Evolutionary conservation across 1,140 invertebrate genomes (phyloP).

Genomic region (Agrypnia vestita): DNA sequence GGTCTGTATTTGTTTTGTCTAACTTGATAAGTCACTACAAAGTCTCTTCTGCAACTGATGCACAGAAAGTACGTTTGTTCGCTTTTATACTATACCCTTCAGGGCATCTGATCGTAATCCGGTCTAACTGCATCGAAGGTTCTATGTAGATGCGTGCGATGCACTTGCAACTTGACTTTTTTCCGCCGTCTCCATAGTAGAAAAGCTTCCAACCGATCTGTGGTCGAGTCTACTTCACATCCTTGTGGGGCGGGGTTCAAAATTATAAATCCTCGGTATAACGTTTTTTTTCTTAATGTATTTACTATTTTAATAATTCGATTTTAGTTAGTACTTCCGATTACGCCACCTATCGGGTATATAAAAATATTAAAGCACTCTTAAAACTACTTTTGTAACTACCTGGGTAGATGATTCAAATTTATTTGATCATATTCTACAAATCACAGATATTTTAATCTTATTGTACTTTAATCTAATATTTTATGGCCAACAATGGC

Average conservation of each 20-base stretch:
- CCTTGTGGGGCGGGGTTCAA: slow-evolving; percentile 3
- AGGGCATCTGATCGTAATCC: slow-evolving; percentile 31
- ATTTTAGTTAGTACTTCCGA: too few relatives aligned
- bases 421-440: too few relatives aligned
- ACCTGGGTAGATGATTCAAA: too few relatives aligned
- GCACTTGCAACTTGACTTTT: slow-evolving; percentile 15
- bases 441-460: too few relatives aligned
- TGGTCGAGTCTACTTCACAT: background rate
- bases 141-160: slow-evolving; percentile 20
- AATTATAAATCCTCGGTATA: background rate
- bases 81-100: slow-evolving; percentile 51
- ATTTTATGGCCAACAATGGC: too few relatives aligned
- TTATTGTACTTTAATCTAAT: too few relatives aligned
- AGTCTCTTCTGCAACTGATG: slow-evolving; percentile 48
- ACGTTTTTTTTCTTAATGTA: background rate
- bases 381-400: too few relatives aligned
- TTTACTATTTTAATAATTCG: too few relatives aligned
- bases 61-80: slow-evolving; percentile 2
- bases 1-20: slow-evolving; percentile 52
- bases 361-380: too few relatives aligned
- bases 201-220: background rate
- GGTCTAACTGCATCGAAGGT: slow-evolving; percentile 45
- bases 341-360: too few relatives aligned
- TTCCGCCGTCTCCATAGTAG: background rate
- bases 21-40: slow-evolving; percentile 57